phyloP scores from a whole-genome alignment of 1,140 invertebrate species.

The Cherax quadricarinatus region DNA sequence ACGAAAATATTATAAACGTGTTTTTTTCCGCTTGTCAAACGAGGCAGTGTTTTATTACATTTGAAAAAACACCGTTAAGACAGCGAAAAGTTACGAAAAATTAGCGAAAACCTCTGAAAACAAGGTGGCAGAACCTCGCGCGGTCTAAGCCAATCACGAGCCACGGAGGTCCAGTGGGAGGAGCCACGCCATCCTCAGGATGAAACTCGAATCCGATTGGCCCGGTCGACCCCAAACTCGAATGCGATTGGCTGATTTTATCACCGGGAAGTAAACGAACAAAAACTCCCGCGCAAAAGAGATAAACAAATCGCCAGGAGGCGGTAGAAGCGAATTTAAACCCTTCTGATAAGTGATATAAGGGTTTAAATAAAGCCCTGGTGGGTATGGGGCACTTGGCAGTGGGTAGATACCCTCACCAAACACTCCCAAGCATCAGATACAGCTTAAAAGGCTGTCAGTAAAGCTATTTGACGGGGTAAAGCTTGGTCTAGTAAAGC shows the following conservation, averaged over 20 bases:
- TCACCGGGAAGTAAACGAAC: slow-evolving; percentile 60
- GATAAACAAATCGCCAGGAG: slow-evolving; percentile 19
- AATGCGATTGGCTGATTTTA: slow-evolving; percentile 68
- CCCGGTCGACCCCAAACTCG: neutral
- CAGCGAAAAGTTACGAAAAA: neutral
- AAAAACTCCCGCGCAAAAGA: slow-evolving; percentile 61
- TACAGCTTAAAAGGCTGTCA: slow-evolving; percentile 55
- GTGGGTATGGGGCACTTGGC: slow-evolving; percentile 9
- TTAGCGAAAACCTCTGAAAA: slow-evolving; percentile 35
- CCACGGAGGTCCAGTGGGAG: slow-evolving; percentile 48
- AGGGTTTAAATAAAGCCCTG: neutral
- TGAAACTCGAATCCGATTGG: slow-evolving; percentile 66
- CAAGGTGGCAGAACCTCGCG: slow-evolving; percentile 24
- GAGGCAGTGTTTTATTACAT: neutral
- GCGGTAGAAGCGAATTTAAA: neutral
- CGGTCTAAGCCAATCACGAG: slow-evolving; percentile 60
- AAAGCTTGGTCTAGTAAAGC: slow-evolving; percentile 49
- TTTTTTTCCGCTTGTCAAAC: neutral
- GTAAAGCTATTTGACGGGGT: slow-evolving; percentile 59
- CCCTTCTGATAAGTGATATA: slow-evolving; percentile 43
- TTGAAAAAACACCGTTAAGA: too few species aligned
- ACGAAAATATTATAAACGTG: neutral
- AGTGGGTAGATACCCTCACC: neutral
- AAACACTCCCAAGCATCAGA: slow-evolving; percentile 41
- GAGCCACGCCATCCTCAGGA: slow-evolving; percentile 56